phyloP scores from a whole-genome alignment of 2,113 vertebrate species.

The Gallinago media region DNA sequence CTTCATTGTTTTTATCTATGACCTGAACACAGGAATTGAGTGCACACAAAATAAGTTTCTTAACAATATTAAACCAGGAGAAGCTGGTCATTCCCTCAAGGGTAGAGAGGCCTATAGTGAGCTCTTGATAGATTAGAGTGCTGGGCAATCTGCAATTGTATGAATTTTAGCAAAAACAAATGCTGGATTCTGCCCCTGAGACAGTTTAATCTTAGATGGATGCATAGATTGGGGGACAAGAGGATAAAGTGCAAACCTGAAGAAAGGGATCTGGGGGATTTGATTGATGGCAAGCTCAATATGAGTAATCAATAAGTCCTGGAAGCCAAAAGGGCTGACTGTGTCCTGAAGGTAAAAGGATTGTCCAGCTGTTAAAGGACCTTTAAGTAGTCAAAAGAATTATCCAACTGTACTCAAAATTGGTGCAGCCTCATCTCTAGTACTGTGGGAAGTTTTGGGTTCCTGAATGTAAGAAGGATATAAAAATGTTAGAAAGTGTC shows the following conservation, averaged over 20 bases:
- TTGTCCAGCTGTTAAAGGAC: too few species aligned
- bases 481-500: background rate
- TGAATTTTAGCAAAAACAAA: background rate
- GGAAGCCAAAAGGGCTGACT: fast-evolving
- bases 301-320: background rate
- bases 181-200: background rate
- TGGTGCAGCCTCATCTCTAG: background rate
- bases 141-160: background rate
- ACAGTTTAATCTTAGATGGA: background rate
- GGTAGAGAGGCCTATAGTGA: background rate
- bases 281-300: background rate
- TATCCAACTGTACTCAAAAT: background rate
- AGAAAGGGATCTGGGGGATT: background rate
- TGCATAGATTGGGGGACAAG: fast-evolving
- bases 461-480: background rate
- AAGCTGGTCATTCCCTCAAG: background rate
- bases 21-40: background rate
- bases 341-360: background rate
- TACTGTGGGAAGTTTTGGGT: background rate
- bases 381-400: background rate
- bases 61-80: background rate
- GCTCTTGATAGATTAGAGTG: background rate
- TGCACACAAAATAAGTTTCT: background rate
- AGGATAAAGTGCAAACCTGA: background rate
- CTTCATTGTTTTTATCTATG: background rate